Percentiles rank a stretch among this genome's conserved stretches.
phyloP scores from a whole-genome alignment of 2,888 invertebrate species.

The Aricia artaxerxes region DNA sequence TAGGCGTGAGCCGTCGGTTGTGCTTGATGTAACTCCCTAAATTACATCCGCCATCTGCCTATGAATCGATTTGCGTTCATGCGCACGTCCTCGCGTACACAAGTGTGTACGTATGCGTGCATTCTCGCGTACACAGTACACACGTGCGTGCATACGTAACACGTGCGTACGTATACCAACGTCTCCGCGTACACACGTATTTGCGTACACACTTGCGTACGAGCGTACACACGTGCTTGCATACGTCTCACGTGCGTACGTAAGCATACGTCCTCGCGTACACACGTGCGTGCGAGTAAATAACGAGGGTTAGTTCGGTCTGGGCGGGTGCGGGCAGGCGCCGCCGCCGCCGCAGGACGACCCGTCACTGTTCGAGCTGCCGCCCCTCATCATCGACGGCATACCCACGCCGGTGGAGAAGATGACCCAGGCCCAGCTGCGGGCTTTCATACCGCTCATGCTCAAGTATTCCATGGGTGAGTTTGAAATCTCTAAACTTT shows the following conservation, averaged over 20 bases:
- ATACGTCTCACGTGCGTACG: not conserved
- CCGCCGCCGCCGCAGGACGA: conserved; percentile 87
- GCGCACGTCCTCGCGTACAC: not conserved
- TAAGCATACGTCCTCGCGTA: not conserved
- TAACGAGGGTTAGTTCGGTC: conserved; percentile 78
- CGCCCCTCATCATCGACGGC: conserved; percentile 97
- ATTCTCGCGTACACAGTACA: no score
- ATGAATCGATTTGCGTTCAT: not conserved
- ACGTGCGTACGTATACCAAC: no score
- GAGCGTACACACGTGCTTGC: not conserved
- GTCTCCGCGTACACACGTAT: no score
- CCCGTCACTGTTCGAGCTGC: conserved; percentile 96
- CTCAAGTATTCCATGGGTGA: conserved; percentile 96
- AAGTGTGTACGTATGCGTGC: not conserved
- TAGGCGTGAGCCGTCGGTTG: no score
- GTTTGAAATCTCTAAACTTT: conserved; percentile 37
- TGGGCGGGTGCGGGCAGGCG: conserved; percentile 72
- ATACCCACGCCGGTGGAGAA: conserved; percentile 99
- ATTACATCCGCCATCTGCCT: not conserved
- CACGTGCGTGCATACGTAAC: no score
- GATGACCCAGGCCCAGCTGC: conserved; percentile 98
- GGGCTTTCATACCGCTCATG: conserved; percentile 98
- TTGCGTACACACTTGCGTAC: not conserved
- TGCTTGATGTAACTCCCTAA: not conserved
- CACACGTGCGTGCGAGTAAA: conserved; percentile 33